Evolutionary conservation across 2,797 vertebrate genomes (phyloP), one percentile per base, ranked within the genome.

Genomic region (Telmatherina bonti): DNA sequence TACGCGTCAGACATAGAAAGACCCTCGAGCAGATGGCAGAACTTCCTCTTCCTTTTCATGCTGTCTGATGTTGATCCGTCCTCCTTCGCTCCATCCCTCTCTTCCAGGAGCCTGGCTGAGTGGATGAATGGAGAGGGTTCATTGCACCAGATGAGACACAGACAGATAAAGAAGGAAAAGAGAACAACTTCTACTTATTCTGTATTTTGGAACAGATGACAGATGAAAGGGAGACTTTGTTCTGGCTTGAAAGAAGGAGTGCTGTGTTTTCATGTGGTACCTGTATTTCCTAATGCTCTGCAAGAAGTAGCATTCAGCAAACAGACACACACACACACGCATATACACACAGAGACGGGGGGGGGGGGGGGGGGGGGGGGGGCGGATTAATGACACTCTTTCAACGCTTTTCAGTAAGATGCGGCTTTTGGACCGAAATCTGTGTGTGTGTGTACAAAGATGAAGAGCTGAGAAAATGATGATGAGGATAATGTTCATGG

Each of bases 211-310:
- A 38, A 31, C 66, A 75, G 84, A 66, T 82, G 76, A 79, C 69
- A 84, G 70, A 53, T 69, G 68, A 47, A 62, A 85, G 70, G 70
- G 74, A 45, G 22, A 26, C 81, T 83, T 85, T 88, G 79, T 90
- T 88, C 70, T 74, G 59, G 68, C 82, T 75, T 84, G 69, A 89
- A 89, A 85, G 70, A 62, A 78, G 51, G 29, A 27, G 53, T 64
- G 82, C 72, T 84, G 75, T 67, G 70, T 73, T 84, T 67, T 71
- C 45, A 88, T 67, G 74, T 83, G 64, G 67, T 87, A 82, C 85
- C 78, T 83, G 81, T 82, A 72, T 87, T 79, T 81, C 49, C 76
- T 79, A 49, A 70, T 73, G 83, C 71, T 82, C 67, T 82, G 75
- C 86, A 76, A 69, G 54, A 57, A 30, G 20, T 26, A 30, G 43